These are phyloP conservation scores for Chloroceryle inda DNA, from an alignment of 2,797 vertebrate genomes.

Conservation along the genomic window DNA sequence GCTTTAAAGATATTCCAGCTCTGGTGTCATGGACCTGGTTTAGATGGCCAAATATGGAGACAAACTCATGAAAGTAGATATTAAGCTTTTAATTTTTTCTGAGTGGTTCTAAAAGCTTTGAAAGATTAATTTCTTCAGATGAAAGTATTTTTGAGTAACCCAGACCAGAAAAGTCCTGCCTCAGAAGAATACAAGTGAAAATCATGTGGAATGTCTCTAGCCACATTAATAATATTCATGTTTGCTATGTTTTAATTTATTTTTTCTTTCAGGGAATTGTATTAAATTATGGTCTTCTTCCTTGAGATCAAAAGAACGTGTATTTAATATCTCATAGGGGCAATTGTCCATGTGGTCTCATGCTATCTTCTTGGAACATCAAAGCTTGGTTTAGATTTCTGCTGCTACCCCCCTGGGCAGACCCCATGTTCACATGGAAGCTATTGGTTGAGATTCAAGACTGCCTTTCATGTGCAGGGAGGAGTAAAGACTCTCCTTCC, in stretches of 20 bases:
- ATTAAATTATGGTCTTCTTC: constrained; percentile 28
- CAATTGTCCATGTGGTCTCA: constrained; percentile 22
- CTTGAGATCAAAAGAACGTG: constrained; percentile 52
- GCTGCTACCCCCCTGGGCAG: not conserved
- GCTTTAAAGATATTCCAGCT: not conserved
- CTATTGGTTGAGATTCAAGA: not conserved
- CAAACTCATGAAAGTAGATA: not conserved
- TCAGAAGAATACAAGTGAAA: not conserved
- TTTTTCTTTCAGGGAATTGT: constrained; percentile 2
- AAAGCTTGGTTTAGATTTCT: constrained; percentile 44
- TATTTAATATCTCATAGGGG: constrained; percentile 39
- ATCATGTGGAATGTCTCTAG: not conserved
- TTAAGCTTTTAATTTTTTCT: not conserved
- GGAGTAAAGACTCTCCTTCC: not conserved
- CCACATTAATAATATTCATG: constrained; percentile 8
- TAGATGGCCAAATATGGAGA: not conserved
- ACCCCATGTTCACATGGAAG: constrained; percentile 51
- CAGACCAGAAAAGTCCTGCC: not conserved
- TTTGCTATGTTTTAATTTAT: constrained; percentile 50
- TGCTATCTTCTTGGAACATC: constrained; percentile 60
- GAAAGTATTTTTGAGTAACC: not conserved
- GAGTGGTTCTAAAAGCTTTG: not conserved
- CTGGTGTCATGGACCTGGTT: not conserved
- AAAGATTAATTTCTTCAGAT: not conserved
- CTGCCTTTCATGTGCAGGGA: not conserved